Percentiles rank a stretch among this genome's conserved stretches.
Conservation (phyloP, 1,140 invertebrate genomes). For the Caenorhabditis elegans region DNA sequence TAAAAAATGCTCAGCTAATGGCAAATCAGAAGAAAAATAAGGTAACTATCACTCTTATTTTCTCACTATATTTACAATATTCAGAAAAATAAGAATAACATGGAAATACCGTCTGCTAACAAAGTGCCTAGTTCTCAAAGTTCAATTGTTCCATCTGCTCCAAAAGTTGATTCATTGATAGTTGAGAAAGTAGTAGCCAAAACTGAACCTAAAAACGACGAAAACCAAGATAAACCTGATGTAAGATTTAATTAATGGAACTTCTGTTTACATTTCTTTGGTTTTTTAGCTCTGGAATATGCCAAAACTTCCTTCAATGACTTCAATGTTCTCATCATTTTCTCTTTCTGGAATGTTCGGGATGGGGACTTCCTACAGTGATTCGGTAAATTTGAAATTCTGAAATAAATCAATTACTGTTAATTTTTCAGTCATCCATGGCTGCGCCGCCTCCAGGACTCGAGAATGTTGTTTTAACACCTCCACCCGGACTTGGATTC, state of each 20-base stretch:
- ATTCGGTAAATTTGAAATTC: neutral
- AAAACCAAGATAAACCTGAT: too few relatives aligned
- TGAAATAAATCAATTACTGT: neutral
- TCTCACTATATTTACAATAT: neutral
- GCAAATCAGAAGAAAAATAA: neutral
- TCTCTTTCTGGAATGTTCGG: neutral
- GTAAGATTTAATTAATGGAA: too few relatives aligned
- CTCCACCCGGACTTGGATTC: neutral
- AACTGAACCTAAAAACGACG: too few relatives aligned
- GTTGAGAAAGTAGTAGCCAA: too few relatives aligned
- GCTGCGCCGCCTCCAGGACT: neutral
- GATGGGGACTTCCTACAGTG: neutral
- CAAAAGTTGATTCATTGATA: neutral
- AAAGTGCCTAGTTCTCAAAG: too few relatives aligned
- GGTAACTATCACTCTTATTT: neutral
- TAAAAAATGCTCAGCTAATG: neutral
- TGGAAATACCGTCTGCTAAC: too few relatives aligned
- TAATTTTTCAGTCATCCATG: neutral
- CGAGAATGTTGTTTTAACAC: neutral
- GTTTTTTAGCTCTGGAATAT: neutral
- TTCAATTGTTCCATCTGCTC: neutral
- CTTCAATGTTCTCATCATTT: neutral
- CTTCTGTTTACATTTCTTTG: too few relatives aligned
- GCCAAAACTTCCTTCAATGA: neutral
- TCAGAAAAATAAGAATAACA: neutral